Percentiles rank a stretch among this genome's conserved stretches.
Evolutionary conservation across 2,888 invertebrate genomes (phyloP).

Genomic region (Eupsilia transversa): DNA sequence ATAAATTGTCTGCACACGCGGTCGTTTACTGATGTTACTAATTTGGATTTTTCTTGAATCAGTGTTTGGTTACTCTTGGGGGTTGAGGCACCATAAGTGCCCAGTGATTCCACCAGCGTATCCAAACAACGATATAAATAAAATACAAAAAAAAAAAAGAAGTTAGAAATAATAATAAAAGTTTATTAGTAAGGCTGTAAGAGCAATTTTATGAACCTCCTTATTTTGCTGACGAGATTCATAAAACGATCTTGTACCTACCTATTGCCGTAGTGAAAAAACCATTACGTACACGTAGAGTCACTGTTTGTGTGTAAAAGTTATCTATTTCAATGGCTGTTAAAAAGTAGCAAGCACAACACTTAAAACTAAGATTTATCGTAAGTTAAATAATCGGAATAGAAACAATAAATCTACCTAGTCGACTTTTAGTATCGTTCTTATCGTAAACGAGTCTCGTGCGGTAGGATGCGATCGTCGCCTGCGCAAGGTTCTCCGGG

Average conservation of each 20-base stretch:
- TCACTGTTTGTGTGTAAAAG: not conserved
- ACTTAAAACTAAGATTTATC: slow-evolving; percentile 22
- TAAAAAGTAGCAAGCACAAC: not conserved
- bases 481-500: slow-evolving; percentile 97
- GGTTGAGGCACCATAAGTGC: no score
- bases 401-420: slow-evolving; percentile 74
- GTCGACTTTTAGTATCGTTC: slow-evolving; percentile 76
- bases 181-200: no score
- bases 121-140: no score
- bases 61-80: slow-evolving; percentile 19
- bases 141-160: no score
- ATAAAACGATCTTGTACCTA: not conserved
- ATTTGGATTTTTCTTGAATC: slow-evolving; percentile 23
- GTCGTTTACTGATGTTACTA: slow-evolving; percentile 1
- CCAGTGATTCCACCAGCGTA: not conserved
- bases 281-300: no score
- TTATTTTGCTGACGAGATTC: not conserved
- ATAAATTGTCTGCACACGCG: slow-evolving; percentile 30
- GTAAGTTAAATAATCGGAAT: not conserved
- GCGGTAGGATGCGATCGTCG: slow-evolving; percentile 93
- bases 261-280: not conserved
- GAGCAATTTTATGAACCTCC: not conserved
- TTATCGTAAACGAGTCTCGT: slow-evolving; percentile 80
- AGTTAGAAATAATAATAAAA: no score
- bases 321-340: not conserved